Evolutionary conservation across 1,140 invertebrate species (phyloP).

Genomic region (Nasonia giraulti): DNA sequence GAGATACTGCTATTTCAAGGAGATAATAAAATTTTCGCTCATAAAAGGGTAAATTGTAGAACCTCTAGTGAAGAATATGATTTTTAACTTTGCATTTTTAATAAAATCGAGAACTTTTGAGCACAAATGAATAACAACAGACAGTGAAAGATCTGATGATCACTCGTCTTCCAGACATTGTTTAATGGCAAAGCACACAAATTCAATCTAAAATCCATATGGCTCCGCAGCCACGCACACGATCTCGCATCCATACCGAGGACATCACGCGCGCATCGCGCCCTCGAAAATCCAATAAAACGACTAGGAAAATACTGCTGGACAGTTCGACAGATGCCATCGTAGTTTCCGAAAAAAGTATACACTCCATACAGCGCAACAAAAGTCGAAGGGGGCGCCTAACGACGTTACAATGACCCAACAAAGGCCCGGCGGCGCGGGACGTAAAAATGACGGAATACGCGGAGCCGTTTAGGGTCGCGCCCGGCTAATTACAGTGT

Average conservation of each 20-base stretch:
- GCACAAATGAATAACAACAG: too few relatives aligned
- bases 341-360: constrained; percentile 12
- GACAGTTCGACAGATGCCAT: constrained; percentile 5
- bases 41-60: neutral
- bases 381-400: constrained; percentile 43
- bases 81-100: neutral
- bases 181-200: too few relatives aligned
- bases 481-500: constrained; percentile 58
- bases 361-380: neutral
- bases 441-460: constrained; percentile 64
- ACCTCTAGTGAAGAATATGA: neutral
- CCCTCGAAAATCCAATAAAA: too few relatives aligned
- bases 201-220: too few relatives aligned
- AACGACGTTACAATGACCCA: constrained; percentile 64
- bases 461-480: constrained; percentile 56
- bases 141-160: too few relatives aligned
- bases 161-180: too few relatives aligned
- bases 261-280: too few relatives aligned
- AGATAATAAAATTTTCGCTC: neutral
- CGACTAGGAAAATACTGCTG: too few relatives aligned
- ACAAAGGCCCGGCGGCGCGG: constrained; percentile 55
- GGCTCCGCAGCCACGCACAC: too few relatives aligned
- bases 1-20: neutral
- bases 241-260: too few relatives aligned
- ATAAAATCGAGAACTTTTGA: neutral